Evolutionary conservation across 2,113 vertebrate species (phyloP).

Genomic region (Hepsetus odoe): DNA sequence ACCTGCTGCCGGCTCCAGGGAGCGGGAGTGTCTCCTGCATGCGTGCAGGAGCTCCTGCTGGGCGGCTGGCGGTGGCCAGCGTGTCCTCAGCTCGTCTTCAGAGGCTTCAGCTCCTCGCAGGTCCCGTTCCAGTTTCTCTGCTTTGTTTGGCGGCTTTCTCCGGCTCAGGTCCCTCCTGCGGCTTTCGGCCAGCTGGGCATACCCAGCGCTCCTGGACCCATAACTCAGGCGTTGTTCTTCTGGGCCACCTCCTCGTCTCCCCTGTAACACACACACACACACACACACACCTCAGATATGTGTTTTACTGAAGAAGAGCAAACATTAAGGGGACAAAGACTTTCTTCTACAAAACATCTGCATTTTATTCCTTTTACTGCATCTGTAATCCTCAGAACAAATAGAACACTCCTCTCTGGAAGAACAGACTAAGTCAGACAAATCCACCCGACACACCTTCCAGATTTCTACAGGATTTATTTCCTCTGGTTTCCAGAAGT

Average conservation of each 20-base stretch:
- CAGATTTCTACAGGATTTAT: too few species aligned
- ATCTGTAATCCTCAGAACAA: too few species aligned
- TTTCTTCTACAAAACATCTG: too few species aligned
- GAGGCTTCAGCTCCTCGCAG: slow-evolving; percentile 94
- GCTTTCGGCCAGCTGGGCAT: slow-evolving; percentile 92
- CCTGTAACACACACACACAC: slow-evolving; percentile 66
- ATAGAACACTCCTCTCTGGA: too few species aligned
- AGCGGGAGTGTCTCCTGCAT: too few species aligned
- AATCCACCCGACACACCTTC: too few species aligned
- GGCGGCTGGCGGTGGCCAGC: slow-evolving; percentile 93
- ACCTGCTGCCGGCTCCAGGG: too few species aligned
- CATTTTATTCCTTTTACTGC: too few species aligned
- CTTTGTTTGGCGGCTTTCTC: slow-evolving; percentile 92
- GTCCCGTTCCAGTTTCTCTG: slow-evolving; percentile 95
- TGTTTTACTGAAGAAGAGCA: too few species aligned
- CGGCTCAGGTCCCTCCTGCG: slow-evolving; percentile 95
- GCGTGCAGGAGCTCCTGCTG: slow-evolving; percentile 98
- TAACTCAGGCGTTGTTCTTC: slow-evolving; percentile 95
- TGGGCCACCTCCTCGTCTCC: slow-evolving; percentile 89
- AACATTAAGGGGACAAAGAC: too few species aligned
- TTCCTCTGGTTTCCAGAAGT: too few species aligned
- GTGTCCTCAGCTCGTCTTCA: slow-evolving; percentile 99
- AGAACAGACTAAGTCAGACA: too few species aligned
- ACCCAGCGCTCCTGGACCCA: slow-evolving; percentile 91
- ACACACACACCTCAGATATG: slow-evolving; percentile 20